Evolutionary conservation across 2,888 invertebrate genomes (phyloP).

Genomic region (Anaspis maculata): DNA sequence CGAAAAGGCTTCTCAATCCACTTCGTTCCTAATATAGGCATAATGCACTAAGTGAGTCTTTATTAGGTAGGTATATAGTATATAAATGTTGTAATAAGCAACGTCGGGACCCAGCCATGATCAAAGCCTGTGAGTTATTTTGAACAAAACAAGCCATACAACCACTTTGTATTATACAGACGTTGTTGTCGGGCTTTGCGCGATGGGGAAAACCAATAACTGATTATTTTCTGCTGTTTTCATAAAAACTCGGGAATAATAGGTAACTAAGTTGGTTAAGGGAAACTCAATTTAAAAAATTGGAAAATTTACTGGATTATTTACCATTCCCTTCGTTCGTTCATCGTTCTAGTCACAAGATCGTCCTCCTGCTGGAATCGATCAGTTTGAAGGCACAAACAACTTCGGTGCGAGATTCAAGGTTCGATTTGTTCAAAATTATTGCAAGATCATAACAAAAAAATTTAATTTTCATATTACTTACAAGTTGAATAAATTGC

Average conservation of each 20-base stretch:
- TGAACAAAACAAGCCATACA: constrained; percentile 31
- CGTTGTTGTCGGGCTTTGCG: constrained; percentile 22
- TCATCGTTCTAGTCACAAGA: too few species aligned
- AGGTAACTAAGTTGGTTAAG: constrained; percentile 21
- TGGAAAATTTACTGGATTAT: constrained; percentile 12
- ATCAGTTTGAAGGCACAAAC: neutral
- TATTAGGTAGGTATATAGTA: too few species aligned
- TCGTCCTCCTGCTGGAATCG: too few species aligned
- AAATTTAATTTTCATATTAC: too few species aligned
- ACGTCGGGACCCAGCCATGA: constrained; percentile 16
- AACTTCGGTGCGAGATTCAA: neutral
- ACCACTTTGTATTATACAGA: constrained; percentile 17
- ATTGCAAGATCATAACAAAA: too few species aligned
- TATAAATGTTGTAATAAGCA: constrained; percentile 20
- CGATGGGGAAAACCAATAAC: constrained; percentile 27
- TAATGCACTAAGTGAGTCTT: too few species aligned
- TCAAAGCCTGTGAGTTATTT: constrained; percentile 31
- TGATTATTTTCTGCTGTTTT: constrained; percentile 31
- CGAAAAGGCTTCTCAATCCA: too few species aligned
- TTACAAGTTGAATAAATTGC: too few species aligned
- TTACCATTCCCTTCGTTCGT: neutral
- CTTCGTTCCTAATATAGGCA: too few species aligned
- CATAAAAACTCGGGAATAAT: constrained; percentile 28
- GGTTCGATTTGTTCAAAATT: too few species aligned
- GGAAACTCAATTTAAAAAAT: constrained; percentile 14